phyloP scores from a whole-genome alignment of 2,797 vertebrate genomes.

The Emys orbicularis region DNA sequence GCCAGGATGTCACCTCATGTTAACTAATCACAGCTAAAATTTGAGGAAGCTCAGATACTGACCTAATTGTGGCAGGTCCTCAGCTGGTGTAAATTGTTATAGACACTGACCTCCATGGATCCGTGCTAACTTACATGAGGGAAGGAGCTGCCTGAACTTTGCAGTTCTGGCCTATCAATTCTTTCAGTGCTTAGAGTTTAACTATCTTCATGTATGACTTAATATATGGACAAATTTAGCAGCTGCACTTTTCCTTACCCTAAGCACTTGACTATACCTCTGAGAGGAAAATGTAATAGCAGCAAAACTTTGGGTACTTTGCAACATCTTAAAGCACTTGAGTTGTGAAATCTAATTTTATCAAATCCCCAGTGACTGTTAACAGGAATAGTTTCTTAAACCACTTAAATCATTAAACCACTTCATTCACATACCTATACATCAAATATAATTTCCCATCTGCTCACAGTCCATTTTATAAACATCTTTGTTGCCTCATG shows the following conservation, averaged over 20 bases:
- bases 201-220: background rate
- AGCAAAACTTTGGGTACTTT: background rate
- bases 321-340: background rate
- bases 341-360: background rate
- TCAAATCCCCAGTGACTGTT: background rate
- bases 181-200: background rate
- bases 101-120: background rate
- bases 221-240: background rate
- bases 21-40: background rate
- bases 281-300: constrained; percentile 14
- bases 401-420: fast-evolving
- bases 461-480: background rate
- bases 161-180: background rate
- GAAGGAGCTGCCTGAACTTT: background rate
- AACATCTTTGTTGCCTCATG: background rate
- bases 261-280: background rate
- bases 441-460: constrained; percentile 21
- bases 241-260: constrained; percentile 3
- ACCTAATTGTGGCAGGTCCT: fast-evolving
- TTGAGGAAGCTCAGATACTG: background rate
- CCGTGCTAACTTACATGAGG: background rate
- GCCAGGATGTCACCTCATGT: constrained; percentile 5
- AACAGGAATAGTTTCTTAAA: constrained; percentile 24
- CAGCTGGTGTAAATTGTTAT: background rate
- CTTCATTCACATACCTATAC: background rate